A percentile compares a stretch with the other conserved stretches of the same genome.
Conservation (phyloP, 2,797 vertebrate genomes). For the Halcyon badia region DNA sequence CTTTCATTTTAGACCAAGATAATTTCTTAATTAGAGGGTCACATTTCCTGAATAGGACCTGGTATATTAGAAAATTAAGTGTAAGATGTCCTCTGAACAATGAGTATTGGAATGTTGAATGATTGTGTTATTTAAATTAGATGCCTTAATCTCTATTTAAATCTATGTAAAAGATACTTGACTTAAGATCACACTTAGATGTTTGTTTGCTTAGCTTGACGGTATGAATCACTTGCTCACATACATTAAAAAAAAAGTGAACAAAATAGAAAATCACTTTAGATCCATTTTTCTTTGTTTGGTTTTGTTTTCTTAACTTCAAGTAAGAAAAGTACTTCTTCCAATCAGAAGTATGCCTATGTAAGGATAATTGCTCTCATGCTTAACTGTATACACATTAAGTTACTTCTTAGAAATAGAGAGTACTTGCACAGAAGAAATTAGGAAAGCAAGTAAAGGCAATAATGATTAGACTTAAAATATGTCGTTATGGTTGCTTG, state of each 20-base stretch:
- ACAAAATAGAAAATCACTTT: neutral
- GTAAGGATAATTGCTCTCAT: neutral
- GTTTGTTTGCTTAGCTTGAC: neutral
- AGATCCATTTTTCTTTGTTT: neutral
- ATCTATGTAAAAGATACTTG: neutral
- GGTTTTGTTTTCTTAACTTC: neutral
- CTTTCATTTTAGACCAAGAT: slow-evolving; percentile 44
- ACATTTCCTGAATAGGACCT: slow-evolving; percentile 2
- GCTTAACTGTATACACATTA: neutral
- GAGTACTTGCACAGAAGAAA: neutral
- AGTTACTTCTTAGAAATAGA: neutral
- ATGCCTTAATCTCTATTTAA: neutral
- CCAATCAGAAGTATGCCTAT: fast-evolving
- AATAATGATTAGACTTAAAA: neutral
- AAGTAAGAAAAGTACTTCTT: neutral
- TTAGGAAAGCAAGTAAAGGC: neutral
- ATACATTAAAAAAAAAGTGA: neutral
- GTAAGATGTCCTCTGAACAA: neutral
- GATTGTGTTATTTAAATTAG: slow-evolving; percentile 5
- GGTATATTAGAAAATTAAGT: slow-evolving; percentile 7
- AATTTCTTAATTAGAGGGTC: slow-evolving; percentile 53
- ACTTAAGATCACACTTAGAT: neutral
- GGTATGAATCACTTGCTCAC: neutral
- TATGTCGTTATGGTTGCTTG: neutral
- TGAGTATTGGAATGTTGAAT: neutral